Percentiles rank a stretch among this genome's conserved stretches.
Evolutionary conservation across 2,888 invertebrate species (phyloP).

Genomic region (Seira sanloemensis): DNA sequence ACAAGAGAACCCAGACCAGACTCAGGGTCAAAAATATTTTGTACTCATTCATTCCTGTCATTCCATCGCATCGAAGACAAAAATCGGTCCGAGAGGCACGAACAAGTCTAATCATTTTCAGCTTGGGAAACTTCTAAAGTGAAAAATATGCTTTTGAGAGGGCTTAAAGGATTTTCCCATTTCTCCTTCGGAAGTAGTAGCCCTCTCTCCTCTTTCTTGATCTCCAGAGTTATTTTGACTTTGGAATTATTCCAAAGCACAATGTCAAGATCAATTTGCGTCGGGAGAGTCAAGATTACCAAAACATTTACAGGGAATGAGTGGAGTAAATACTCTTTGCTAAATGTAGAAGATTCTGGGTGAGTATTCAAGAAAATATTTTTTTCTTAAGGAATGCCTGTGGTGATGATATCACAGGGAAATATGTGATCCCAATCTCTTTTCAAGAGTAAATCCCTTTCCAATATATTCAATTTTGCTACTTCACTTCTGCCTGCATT

Average conservation of each 20-base stretch:
- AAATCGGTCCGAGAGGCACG: slow-evolving; percentile 16
- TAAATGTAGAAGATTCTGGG: no score
- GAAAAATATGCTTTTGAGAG: not conserved
- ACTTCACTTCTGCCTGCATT: no score
- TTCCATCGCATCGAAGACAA: slow-evolving; percentile 13
- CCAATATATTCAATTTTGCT: slow-evolving; percentile 41
- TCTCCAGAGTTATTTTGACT: slow-evolving; percentile 45
- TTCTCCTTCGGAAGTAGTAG: not conserved
- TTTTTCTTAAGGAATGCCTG: slow-evolving; percentile 48
- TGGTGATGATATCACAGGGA: slow-evolving; percentile 57
- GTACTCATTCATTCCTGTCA: slow-evolving; percentile 58
- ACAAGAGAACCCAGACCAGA: slow-evolving; percentile 35
- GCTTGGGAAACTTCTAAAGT: not conserved
- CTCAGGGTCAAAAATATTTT: slow-evolving; percentile 58
- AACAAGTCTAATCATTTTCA: slow-evolving; percentile 26
- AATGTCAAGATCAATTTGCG: slow-evolving; percentile 58
- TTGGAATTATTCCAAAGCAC: slow-evolving; percentile 60
- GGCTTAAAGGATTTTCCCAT: slow-evolving; percentile 48
- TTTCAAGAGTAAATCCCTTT: slow-evolving; percentile 46
- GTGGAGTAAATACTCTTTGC: no score
- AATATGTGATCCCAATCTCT: slow-evolving; percentile 54
- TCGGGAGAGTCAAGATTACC: no score
- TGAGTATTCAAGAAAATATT: no score
- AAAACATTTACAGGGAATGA: no score
- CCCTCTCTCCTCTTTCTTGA: not conserved